Evolutionary conservation across 2,888 invertebrate genomes (phyloP).

Genomic region (Heterodera filipjevi): DNA sequence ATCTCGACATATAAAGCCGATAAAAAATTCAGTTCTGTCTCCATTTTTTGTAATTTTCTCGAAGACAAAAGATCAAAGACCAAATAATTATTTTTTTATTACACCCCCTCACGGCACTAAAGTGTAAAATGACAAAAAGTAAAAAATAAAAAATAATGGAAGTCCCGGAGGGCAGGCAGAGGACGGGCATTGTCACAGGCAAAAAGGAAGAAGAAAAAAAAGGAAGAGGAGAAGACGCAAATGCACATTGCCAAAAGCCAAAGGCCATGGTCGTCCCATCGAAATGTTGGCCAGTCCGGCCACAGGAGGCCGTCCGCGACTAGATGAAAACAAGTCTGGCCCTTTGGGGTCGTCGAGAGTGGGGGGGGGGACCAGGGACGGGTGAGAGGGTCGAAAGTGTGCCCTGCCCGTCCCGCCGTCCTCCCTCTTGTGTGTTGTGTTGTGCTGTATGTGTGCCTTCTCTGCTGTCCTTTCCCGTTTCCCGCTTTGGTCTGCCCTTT

Average conservation of each 20-base stretch:
- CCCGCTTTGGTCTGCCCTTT: slow-evolving; percentile 4
- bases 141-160: background rate
- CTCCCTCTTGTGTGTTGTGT: background rate
- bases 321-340: slow-evolving; percentile 1
- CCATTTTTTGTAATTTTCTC: background rate
- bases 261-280: background rate
- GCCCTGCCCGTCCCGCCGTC: background rate
- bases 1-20: too few relatives aligned
- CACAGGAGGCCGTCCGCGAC: background rate
- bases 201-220: background rate
- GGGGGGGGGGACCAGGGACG: background rate
- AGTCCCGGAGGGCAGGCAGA: background rate
- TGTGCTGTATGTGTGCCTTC: background rate
- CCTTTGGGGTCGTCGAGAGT: background rate
- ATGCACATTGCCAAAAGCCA: slow-evolving; percentile 3
- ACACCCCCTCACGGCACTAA: background rate
- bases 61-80: background rate
- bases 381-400: background rate
- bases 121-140: background rate
- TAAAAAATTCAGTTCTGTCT: background rate
- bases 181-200: background rate
- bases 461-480: background rate
- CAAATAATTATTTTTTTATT: background rate
- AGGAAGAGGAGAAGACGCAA: background rate
- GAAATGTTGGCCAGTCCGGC: background rate